Evolutionary conservation across 2,797 vertebrate genomes (phyloP), one percentile per base, ranked within the genome.

Genomic region (Amblyopsis hoosieri): DNA sequence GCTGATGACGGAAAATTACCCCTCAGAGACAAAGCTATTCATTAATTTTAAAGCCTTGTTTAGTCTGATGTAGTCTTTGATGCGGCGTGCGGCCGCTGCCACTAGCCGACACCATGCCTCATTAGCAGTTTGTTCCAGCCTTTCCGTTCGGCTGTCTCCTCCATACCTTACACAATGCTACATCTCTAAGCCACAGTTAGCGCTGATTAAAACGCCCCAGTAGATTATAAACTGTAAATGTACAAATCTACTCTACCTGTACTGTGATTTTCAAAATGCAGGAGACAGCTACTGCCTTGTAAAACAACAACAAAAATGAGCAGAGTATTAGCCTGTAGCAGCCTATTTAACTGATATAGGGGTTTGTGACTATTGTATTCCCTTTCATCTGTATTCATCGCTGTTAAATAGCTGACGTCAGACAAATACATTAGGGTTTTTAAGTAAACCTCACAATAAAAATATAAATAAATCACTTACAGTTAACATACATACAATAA

Each of bases 1-100:
- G 80, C 83, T 86, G 89, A 92, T 92, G 89, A 92, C 90, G 77
- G 85, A 87, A 92, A 93, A 92, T 91, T 88, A 91, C 77, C 84
- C 91, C 88, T 87, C 70, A 66, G 89, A 90, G 90, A 92, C 83
- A 74, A 80, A 90, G 80, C 84, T 85, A 91, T 91, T 92, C 88
- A 92, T 93, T 93, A 87, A 93, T 92, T 91, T 91, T 88, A 92
- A 91, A 90, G 84, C 84, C 87, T 92, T 92, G 89, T 93, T 93
- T 92, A 90, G 92, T 90, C 90, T 91, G 87, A 92, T 91, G 87
- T 89, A 86, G 88, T 85, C 88, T 92, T 91, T 92, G 89, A 92
- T 90, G 84, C 87, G 85, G 88, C 85, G 72, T 71, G 72, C 76
- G 86, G 81, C 81, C 69, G 83, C 75, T 89, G 90, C 89, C 87